Percentiles rank a stretch among this genome's conserved stretches.
Evolutionary conservation across 2,113 vertebrate genomes (phyloP).

Genomic region (Cyprinodon variegatus): DNA sequence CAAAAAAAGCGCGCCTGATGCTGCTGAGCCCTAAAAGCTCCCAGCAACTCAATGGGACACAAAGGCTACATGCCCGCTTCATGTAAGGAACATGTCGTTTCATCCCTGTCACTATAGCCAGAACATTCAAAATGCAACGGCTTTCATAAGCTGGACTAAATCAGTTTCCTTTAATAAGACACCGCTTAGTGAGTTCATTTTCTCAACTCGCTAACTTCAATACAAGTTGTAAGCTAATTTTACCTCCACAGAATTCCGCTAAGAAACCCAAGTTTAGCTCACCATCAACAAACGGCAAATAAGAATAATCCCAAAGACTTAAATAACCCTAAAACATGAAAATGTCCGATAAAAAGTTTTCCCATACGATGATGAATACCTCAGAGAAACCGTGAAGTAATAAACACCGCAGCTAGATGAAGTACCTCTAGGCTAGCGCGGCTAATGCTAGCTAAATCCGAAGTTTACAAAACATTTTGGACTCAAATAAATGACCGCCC

Average conservation of each 20-base stretch:
- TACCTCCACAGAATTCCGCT: constrained; percentile 27
- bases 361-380: constrained; percentile 7
- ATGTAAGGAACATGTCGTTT: not conserved
- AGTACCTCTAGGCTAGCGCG: constrained; percentile 40
- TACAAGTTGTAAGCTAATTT: constrained; percentile 47
- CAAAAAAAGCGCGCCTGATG: not conserved
- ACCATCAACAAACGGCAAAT: not conserved
- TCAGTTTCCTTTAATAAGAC: not conserved
- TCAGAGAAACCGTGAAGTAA: not conserved
- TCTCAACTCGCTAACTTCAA: constrained; percentile 38
- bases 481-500: constrained; percentile 11
- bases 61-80: not conserved
- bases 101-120: not conserved
- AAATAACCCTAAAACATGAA: not conserved
- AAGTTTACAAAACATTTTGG: constrained; percentile 73
- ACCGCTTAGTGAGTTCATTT: constrained; percentile 1
- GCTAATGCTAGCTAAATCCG: constrained; percentile 70
- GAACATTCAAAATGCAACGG: not conserved
- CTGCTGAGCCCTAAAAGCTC: not conserved
- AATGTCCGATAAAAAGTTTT: not conserved
- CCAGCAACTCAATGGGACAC: not conserved
- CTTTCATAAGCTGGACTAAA: not conserved
- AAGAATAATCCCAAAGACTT: not conserved
- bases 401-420: constrained; percentile 37
- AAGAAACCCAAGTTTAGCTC: constrained; percentile 37